phyloP scores from a whole-genome alignment of 2,113 vertebrate species.

The Stictonetta naevosa region DNA sequence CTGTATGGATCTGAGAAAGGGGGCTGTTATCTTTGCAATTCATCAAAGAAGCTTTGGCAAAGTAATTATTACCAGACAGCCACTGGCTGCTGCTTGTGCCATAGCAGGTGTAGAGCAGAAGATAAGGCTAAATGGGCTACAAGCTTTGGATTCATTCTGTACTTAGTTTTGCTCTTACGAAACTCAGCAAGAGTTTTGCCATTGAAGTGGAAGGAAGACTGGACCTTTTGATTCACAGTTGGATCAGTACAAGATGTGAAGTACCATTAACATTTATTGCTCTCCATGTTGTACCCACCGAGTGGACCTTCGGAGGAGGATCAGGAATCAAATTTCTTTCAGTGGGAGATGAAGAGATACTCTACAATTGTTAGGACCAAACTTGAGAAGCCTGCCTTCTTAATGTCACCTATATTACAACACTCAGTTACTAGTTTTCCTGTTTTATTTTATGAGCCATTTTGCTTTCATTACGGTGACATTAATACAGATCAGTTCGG shows the following conservation, averaged over 20 bases:
- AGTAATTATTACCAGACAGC: neutral
- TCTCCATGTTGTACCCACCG: neutral
- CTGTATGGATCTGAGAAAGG: neutral
- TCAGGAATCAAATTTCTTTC: neutral
- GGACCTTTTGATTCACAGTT: neutral
- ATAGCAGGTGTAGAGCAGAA: neutral
- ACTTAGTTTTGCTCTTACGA: neutral
- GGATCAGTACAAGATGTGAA: fast-evolving
- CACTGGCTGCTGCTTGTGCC: neutral
- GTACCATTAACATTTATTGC: fast-evolving
- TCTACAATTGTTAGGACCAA: neutral
- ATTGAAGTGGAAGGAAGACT: neutral
- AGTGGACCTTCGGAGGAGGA: neutral
- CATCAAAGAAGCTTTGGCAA: neutral
- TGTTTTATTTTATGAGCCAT: neutral
- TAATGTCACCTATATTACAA: neutral
- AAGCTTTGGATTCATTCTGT: neutral
- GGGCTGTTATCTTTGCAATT: neutral
- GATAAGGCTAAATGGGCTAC: neutral
- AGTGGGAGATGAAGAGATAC: neutral
- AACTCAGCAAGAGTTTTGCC: neutral
- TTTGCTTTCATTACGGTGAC: neutral
- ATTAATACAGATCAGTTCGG: neutral
- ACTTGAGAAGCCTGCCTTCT: neutral
- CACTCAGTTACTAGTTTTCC: neutral